These are phyloP conservation scores for Brevimyrus niger DNA, from an alignment of 2,113 vertebrate genomes.

Conservation along the genomic window DNA sequence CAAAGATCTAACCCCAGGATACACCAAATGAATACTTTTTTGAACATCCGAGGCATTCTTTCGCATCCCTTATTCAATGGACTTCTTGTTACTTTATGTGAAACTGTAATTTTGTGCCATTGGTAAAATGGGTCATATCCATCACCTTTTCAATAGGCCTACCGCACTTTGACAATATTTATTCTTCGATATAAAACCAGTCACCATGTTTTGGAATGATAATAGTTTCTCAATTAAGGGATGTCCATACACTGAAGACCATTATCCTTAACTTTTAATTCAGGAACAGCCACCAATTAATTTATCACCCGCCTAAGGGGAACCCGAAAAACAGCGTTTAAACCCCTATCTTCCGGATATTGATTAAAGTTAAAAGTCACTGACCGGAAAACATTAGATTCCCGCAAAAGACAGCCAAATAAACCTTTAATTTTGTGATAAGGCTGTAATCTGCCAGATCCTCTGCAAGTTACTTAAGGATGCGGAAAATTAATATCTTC, in stretches of 20 bases:
- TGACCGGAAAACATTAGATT: not conserved
- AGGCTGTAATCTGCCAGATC: not conserved
- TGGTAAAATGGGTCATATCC: not conserved
- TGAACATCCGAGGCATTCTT: not conserved
- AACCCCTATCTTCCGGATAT: not conserved
- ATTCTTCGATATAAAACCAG: not conserved
- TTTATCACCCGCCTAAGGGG: not conserved
- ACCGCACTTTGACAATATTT: not conserved
- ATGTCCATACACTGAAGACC: not conserved
- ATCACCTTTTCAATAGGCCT: not conserved
- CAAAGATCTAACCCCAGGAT: conserved; percentile 16
- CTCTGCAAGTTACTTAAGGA: not conserved
- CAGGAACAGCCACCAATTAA: not conserved
- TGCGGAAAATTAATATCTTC: not conserved
- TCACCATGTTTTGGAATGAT: not conserved
- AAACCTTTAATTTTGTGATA: not conserved
- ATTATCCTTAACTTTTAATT: not conserved
- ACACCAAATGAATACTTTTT: conserved; percentile 3
- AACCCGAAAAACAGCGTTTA: not conserved
- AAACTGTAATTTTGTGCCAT: not conserved
- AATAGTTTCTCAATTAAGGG: not conserved
- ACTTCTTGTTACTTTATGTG: not conserved
- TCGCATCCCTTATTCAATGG: not conserved
- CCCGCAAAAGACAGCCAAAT: not conserved
- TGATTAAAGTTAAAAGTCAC: not conserved